phyloP scores from a whole-genome alignment of 2,113 vertebrate genomes.

The Anguilla rostrata region DNA sequence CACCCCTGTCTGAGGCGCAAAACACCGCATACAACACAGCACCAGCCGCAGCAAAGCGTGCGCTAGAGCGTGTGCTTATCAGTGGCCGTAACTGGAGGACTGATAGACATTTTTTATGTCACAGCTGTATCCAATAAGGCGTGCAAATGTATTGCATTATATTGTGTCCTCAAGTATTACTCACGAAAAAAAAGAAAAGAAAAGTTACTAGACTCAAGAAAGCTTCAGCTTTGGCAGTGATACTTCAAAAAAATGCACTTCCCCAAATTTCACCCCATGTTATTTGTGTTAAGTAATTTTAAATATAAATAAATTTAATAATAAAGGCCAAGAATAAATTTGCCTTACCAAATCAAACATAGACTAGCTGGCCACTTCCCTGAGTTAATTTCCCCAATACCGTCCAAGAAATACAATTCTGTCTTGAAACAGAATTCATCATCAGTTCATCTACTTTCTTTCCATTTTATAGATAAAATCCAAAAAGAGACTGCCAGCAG shows the following conservation, averaged over 20 bases:
- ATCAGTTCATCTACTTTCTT: conserved; percentile 14
- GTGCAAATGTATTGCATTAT: conserved; percentile 6
- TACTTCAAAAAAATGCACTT: background rate
- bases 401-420: background rate
- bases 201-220: background rate
- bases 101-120: conserved; percentile 21
- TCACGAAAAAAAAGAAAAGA: conserved; percentile 9
- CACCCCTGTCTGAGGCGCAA: conserved; percentile 13
- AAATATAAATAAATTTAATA: background rate
- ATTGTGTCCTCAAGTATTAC: conserved; percentile 16
- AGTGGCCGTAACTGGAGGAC: background rate
- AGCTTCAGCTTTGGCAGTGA: background rate
- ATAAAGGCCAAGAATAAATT: background rate
- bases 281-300: background rate
- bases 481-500: conserved; percentile 5
- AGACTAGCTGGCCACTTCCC: background rate
- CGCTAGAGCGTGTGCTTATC: background rate
- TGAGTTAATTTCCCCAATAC: background rate
- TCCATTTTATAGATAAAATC: background rate
- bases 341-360: background rate
- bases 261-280: background rate
- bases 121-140: conserved; percentile 31
- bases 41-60: conserved; percentile 9
- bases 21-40: background rate
- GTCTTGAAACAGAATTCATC: background rate